These are phyloP conservation scores for Agrochola macilenta DNA, from an alignment of 2,888 invertebrate species.

Conservation along the genomic window DNA sequence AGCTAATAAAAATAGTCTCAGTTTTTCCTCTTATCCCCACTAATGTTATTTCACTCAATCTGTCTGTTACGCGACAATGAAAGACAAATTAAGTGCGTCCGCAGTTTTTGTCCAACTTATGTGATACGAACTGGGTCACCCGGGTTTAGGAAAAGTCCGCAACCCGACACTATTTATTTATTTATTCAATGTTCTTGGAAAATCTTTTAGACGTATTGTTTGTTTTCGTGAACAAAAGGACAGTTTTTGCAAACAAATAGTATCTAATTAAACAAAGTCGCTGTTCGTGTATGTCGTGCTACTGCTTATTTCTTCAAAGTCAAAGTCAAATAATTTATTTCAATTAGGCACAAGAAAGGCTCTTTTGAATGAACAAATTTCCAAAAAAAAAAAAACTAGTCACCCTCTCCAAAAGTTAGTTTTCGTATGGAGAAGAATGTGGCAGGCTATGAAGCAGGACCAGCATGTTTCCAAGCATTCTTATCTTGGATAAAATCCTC, in stretches of 20 bases:
- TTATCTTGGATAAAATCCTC: too few relatives aligned
- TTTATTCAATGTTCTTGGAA: conserved; percentile 39
- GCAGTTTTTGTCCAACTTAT: conserved; percentile 42
- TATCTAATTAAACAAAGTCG: too few relatives aligned
- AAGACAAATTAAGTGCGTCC: conserved; percentile 56
- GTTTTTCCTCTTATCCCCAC: conserved; percentile 19
- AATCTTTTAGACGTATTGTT: conserved; percentile 19
- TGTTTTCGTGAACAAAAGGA: background rate
- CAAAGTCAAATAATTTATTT: too few relatives aligned
- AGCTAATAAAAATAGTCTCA: conserved; percentile 4
- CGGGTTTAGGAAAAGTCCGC: background rate
- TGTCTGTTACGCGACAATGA: conserved; percentile 42
- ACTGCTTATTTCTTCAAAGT: too few relatives aligned
- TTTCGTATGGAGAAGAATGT: too few relatives aligned
- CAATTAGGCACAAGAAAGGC: too few relatives aligned
- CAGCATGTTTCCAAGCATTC: too few relatives aligned
- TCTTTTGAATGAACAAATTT: too few relatives aligned
- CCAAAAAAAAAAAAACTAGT: too few relatives aligned
- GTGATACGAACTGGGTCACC: conserved; percentile 38
- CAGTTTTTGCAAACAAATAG: background rate
- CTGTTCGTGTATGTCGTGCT: too few relatives aligned
- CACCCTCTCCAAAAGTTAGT: too few relatives aligned
- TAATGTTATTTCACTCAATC: conserved; percentile 54
- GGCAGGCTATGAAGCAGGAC: too few relatives aligned
- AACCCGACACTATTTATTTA: conserved; percentile 29